Conservation (phyloP, 53 echinoderm and acorn worm species). For the Crossaster papposus region DNA sequence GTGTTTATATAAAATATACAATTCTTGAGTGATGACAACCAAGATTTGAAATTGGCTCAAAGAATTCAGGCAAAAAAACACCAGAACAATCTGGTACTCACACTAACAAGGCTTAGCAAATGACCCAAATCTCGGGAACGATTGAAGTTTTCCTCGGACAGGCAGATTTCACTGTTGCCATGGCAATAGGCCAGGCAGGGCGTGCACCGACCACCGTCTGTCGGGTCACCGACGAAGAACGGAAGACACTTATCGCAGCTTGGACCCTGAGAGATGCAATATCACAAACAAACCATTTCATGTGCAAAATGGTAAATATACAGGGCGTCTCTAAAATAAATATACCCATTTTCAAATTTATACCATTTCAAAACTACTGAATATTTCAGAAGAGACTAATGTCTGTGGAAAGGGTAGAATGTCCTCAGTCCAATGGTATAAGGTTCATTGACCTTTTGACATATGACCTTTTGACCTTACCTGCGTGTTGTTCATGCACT, state of each 20-base stretch:
- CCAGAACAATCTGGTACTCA: conserved; percentile 52
- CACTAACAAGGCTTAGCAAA: conserved; percentile 24
- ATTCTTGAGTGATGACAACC: too few relatives aligned
- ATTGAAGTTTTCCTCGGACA: conserved; percentile 68
- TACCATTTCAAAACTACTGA: too few relatives aligned
- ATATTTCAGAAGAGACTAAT: too few relatives aligned
- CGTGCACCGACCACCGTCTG: conserved; percentile 62
- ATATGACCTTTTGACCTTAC: background rate
- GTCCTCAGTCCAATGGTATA: too few relatives aligned
- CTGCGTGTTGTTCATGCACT: conserved; percentile 81
- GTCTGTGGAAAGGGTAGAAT: too few relatives aligned
- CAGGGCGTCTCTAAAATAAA: too few relatives aligned
- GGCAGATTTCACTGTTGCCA: conserved; percentile 76
- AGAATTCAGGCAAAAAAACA: too few relatives aligned
- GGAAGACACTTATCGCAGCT: conserved; percentile 79
- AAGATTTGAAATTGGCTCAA: too few relatives aligned
- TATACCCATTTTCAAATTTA: too few relatives aligned
- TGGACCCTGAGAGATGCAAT: conserved; percentile 64
- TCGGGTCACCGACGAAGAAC: conserved; percentile 75
- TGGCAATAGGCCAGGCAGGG: conserved; percentile 77
- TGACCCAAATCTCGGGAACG: background rate
- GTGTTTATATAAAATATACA: too few relatives aligned
- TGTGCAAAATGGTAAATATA: too few relatives aligned
- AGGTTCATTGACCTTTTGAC: background rate
- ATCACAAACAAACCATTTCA: background rate